These are phyloP conservation scores for Phyllotreta striolata DNA, from an alignment of 2,888 invertebrate species.

Conservation along the genomic window DNA sequence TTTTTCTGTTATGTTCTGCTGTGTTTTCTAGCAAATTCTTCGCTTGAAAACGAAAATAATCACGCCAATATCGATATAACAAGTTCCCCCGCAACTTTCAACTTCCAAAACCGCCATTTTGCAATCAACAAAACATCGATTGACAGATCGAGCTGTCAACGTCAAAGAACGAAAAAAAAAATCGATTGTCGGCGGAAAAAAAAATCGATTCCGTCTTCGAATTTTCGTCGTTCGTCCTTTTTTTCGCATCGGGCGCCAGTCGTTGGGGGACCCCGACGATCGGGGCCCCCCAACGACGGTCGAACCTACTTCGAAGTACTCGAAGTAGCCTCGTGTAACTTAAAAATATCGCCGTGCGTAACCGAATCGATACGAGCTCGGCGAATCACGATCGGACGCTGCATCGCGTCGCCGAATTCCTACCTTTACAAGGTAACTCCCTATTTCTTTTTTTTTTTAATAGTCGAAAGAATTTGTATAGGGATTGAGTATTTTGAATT, in stretches of 20 bases:
- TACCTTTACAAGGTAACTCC: constrained; percentile 16
- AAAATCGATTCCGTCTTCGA: background rate
- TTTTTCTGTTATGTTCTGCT: constrained; percentile 24
- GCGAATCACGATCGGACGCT: constrained; percentile 63
- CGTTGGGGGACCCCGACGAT: constrained; percentile 1
- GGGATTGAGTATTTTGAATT: background rate
- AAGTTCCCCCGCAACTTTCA: constrained; percentile 8
- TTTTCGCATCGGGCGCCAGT: constrained; percentile 49
- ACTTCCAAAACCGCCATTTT: no score
- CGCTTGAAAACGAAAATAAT: constrained; percentile 38
- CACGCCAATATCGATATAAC: constrained; percentile 35
- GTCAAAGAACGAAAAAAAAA: no score
- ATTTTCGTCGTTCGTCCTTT: constrained; percentile 39
- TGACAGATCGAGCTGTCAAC: no score
- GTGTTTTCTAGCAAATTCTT: constrained; percentile 45
- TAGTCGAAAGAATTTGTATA: background rate
- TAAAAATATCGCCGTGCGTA: constrained; percentile 84
- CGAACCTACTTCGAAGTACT: constrained; percentile 34
- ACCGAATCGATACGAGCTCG: constrained; percentile 78
- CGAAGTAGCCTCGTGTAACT: constrained; percentile 64
- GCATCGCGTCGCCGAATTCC: constrained; percentile 3
- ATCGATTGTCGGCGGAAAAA: no score
- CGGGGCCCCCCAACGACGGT: no score
- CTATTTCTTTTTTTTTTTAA: background rate
- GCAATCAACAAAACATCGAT: no score